Conservation (phyloP, 2,113 vertebrate genomes). For the Hypocryptadius cinnamomeus region DNA sequence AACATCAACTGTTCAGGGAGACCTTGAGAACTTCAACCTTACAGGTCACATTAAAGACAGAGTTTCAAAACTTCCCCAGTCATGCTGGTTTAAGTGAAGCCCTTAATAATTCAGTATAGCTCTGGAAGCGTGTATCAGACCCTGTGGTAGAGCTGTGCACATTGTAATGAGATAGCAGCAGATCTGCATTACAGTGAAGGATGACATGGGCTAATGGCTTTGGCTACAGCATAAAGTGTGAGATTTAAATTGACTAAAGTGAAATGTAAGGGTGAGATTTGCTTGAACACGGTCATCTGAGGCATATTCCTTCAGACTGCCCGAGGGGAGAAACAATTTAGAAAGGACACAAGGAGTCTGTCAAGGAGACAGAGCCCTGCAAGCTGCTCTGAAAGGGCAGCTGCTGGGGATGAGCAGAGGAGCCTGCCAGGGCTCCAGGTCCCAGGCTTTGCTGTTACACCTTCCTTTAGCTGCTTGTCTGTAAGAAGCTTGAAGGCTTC, state of each 20-base stretch:
- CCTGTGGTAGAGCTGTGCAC: background rate
- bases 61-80: background rate
- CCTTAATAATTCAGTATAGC: background rate
- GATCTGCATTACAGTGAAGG: background rate
- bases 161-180: background rate
- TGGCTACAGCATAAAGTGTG: background rate
- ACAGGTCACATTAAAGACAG: background rate
- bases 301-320: background rate
- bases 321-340: background rate
- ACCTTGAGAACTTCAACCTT: background rate
- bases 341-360: background rate
- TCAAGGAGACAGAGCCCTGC: background rate
- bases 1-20: background rate
- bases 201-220: conserved; percentile 17
- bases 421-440: background rate
- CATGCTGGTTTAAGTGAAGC: background rate
- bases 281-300: background rate
- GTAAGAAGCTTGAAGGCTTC: background rate
- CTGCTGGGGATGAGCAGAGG: background rate
- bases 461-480: background rate
- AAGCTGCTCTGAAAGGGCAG: background rate
- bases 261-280: conserved; percentile 4
- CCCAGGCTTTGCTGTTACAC: background rate
- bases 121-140: background rate
- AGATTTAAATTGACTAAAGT: conserved; percentile 39